phyloP scores from a whole-genome alignment of 1,140 invertebrate species.

The Proctacanthus coquilletti region DNA sequence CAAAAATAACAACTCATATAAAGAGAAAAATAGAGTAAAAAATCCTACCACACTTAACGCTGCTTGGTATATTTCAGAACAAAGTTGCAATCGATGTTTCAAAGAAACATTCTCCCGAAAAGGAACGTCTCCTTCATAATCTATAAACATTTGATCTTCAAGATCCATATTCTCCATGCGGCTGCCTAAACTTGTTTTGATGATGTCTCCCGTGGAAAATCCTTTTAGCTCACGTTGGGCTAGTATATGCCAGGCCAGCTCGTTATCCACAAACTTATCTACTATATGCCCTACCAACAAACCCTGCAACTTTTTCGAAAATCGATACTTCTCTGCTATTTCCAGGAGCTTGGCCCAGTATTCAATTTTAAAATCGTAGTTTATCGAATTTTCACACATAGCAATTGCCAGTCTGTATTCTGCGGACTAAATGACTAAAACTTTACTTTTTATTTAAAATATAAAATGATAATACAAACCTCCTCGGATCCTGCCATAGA shows the following conservation, averaged over 20 bases:
- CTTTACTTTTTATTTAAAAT: neutral
- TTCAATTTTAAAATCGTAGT: neutral
- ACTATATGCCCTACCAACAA: neutral
- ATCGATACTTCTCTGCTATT: neutral
- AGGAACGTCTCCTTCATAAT: too few relatives aligned
- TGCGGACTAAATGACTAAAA: neutral
- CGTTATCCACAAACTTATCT: neutral
- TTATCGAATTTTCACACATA: neutral
- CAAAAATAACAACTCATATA: too few relatives aligned
- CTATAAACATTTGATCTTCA: too few relatives aligned
- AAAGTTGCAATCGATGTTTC: too few relatives aligned
- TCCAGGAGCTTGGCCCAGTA: neutral
- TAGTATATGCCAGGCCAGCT: neutral
- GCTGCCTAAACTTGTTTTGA: too few relatives aligned
- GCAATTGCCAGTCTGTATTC: neutral
- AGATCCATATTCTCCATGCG: too few relatives aligned
- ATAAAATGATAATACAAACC: too few relatives aligned
- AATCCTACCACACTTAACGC: too few relatives aligned
- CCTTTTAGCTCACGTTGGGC: neutral
- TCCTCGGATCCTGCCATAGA: too few relatives aligned
- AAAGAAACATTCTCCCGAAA: too few relatives aligned
- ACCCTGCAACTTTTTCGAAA: neutral
- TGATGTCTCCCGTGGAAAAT: neutral
- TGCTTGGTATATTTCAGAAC: too few relatives aligned
- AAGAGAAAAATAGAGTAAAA: too few relatives aligned